Evolutionary conservation across 2,797 vertebrate species (phyloP).

Genomic region (Hemitrygon akajei): DNA sequence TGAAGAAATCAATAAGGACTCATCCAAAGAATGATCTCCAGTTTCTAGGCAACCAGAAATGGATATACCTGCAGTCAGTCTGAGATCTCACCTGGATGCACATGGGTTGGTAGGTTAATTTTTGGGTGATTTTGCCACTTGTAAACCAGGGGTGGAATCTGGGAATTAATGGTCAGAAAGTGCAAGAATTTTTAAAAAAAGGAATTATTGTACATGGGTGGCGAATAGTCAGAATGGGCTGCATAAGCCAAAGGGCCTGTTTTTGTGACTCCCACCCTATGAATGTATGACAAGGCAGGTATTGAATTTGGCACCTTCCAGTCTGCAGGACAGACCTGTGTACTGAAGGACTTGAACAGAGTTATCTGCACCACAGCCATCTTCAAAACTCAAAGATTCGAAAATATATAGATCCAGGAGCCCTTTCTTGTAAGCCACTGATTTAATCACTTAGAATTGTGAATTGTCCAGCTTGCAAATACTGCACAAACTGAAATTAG

Average conservation of each 20-base stretch:
- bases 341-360: not conserved
- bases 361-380: not conserved
- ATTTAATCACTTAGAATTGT: not conserved
- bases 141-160: too few relatives aligned
- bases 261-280: too few relatives aligned
- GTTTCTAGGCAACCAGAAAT: not conserved
- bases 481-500: not conserved
- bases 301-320: not conserved
- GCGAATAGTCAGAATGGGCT: too few relatives aligned
- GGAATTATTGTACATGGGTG: too few relatives aligned
- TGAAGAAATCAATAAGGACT: not conserved
- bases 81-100: not conserved
- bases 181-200: too few relatives aligned
- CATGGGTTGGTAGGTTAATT: too few relatives aligned
- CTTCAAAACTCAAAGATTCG: not conserved
- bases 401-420: not conserved
- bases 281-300: not conserved
- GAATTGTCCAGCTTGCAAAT: not conserved
- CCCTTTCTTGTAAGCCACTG: not conserved
- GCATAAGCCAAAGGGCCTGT: too few relatives aligned
- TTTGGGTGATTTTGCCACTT: too few relatives aligned
- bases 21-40: not conserved
- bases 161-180: too few relatives aligned
- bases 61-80: not conserved
- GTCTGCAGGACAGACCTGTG: not conserved